Percentiles rank a stretch among this genome's conserved stretches.
These are phyloP conservation scores for Oikopleura vanhoeffeni DNA, from an alignment of 23 tunicate genomes.

Conservation along the genomic window DNA sequence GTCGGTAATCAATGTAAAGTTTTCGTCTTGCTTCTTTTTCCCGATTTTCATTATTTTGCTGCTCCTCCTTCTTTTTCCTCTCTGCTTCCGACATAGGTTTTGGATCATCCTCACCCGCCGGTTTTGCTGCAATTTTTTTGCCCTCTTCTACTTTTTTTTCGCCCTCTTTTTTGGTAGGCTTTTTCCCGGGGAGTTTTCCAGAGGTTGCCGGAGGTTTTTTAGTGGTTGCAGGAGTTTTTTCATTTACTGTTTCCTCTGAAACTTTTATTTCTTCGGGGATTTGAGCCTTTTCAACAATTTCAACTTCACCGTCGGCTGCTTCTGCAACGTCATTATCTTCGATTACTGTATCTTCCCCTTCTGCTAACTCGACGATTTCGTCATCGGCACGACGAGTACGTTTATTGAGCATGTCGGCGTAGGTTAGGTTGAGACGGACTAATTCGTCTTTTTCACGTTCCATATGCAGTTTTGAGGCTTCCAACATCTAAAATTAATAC, in stretches of 20 bases:
- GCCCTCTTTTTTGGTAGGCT: background rate
- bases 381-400: background rate
- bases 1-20: background rate
- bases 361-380: background rate
- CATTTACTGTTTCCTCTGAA: background rate
- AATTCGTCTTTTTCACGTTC: background rate
- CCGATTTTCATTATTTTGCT: background rate
- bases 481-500: too few relatives aligned
- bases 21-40: background rate
- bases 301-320: background rate
- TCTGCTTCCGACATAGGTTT: too few relatives aligned
- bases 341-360: too few relatives aligned
- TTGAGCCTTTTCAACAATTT: background rate
- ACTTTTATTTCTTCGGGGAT: background rate
- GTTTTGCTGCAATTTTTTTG: background rate
- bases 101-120: background rate
- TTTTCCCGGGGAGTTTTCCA: background rate
- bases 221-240: background rate
- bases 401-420: background rate
- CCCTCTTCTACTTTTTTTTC: background rate
- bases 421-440: background rate
- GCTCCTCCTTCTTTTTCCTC: background rate
- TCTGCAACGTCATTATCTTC: background rate
- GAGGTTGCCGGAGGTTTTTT: too few relatives aligned
- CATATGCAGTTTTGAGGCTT: background rate